Percentiles rank a stretch among this genome's conserved stretches.
Conservation (phyloP, 1,140 invertebrate genomes). For the Myzus persicae region DNA sequence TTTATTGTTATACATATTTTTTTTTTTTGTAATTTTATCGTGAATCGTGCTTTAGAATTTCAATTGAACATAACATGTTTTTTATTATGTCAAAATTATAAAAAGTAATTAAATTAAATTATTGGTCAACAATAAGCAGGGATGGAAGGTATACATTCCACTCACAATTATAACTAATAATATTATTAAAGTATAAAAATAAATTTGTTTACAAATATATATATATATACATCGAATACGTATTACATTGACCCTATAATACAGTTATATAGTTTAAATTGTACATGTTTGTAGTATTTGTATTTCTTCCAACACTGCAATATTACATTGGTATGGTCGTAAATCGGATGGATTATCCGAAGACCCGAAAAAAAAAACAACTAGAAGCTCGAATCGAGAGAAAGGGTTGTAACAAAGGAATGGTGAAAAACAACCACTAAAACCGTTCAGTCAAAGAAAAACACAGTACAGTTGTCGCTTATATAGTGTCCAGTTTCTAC, state of each 20-base stretch:
- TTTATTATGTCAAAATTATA: background rate
- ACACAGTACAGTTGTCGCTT: background rate
- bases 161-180: too few species aligned
- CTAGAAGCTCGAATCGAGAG: background rate
- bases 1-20: too few species aligned
- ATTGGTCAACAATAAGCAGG: background rate
- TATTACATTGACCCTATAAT: too few species aligned
- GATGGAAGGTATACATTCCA: too few species aligned
- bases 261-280: background rate
- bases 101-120: background rate
- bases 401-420: background rate
- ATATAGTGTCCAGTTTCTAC: constrained; percentile 10
- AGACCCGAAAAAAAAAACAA: background rate
- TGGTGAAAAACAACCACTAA: background rate
- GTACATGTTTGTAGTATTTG: too few species aligned
- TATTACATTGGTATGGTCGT: background rate
- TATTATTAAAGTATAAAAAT: too few species aligned
- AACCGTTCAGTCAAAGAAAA: constrained; percentile 35
- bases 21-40: background rate
- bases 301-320: background rate
- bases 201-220: too few species aligned
- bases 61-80: background rate
- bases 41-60: background rate
- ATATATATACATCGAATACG: too few species aligned
- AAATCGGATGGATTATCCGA: background rate